Evolutionary conservation across 2,888 invertebrate genomes (phyloP).

Genomic region (Torymus auratus): DNA sequence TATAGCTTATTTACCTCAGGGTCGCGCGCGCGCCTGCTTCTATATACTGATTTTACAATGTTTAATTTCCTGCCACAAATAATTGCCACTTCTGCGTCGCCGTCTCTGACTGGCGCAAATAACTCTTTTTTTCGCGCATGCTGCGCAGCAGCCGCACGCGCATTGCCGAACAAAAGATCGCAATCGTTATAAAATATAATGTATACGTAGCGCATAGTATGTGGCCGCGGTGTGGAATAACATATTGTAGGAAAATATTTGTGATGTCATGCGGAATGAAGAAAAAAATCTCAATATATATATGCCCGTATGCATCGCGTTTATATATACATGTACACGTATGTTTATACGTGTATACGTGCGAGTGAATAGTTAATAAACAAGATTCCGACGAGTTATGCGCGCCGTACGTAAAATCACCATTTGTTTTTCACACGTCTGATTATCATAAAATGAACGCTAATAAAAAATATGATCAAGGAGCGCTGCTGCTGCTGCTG

Average conservation of each 20-base stretch:
- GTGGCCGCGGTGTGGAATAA: background rate
- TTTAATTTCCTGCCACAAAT: slow-evolving; percentile 55
- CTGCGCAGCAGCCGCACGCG: slow-evolving; percentile 1
- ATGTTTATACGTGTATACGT: background rate
- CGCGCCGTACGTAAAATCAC: slow-evolving; percentile 25
- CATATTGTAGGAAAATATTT: slow-evolving; percentile 44
- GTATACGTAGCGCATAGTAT: too few species aligned
- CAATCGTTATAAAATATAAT: too few species aligned
- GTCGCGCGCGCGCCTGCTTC: background rate
- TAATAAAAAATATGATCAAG: slow-evolving; percentile 45
- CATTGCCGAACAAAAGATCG: slow-evolving; percentile 43
- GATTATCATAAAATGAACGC: slow-evolving; percentile 50
- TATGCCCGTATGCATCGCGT: slow-evolving; percentile 3
- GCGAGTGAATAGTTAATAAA: slow-evolving; percentile 44
- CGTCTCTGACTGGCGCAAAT: slow-evolving; percentile 30
- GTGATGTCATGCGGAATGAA: slow-evolving; percentile 41
- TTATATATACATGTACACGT: too few species aligned
- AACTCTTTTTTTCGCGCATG: slow-evolving; percentile 17
- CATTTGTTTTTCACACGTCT: slow-evolving; percentile 56
- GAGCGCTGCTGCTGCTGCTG: too few species aligned
- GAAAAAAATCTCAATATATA: slow-evolving; percentile 7
- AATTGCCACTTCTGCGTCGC: slow-evolving; percentile 25
- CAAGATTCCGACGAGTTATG: slow-evolving; percentile 24
- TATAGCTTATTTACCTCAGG: slow-evolving; percentile 30
- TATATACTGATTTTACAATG: slow-evolving; percentile 50